Evolutionary conservation across 2,888 invertebrate species (phyloP).

Genomic region (Luffia ferchaultella): DNA sequence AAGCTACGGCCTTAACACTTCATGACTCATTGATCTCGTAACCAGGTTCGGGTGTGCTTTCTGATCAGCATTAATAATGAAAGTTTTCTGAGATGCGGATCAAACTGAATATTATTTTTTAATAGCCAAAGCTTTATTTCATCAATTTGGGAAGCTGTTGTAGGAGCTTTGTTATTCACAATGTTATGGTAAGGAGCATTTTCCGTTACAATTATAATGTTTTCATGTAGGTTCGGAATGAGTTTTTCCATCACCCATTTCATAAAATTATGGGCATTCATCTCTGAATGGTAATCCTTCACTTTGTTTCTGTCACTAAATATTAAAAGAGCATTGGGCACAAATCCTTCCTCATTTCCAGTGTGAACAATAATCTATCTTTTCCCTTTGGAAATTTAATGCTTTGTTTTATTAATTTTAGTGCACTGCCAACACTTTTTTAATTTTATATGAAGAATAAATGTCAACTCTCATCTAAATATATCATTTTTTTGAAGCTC

Average conservation of each 20-base stretch:
- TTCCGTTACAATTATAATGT: slow-evolving; percentile 4
- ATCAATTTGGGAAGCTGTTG: slow-evolving; percentile 1
- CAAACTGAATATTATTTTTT: slow-evolving; percentile 3
- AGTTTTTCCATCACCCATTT: slow-evolving; percentile 8
- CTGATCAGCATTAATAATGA: slow-evolving; percentile 1
- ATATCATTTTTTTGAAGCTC: no score
- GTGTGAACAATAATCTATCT: slow-evolving; percentile 1
- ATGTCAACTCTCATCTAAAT: no score
- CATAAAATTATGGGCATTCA: slow-evolving; percentile 3
- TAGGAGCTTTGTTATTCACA: slow-evolving; percentile 5
- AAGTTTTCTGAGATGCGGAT: slow-evolving; percentile 1
- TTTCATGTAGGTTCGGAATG: slow-evolving; percentile 1
- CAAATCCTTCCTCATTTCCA: slow-evolving; percentile 3
- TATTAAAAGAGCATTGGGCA: slow-evolving; percentile 3
- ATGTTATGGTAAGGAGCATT: slow-evolving; percentile 6
- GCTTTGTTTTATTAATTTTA: not conserved
- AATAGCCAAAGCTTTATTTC: slow-evolving; percentile 5
- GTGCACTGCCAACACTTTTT: not conserved
- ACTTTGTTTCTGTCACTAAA: slow-evolving; percentile 3
- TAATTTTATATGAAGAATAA: no score
- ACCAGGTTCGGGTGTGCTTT: slow-evolving; percentile 1
- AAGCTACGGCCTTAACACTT: slow-evolving; percentile 1
- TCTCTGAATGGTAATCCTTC: slow-evolving; percentile 4
- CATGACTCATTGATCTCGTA: slow-evolving; percentile 5
- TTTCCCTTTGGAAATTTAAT: not conserved